phyloP scores from a whole-genome alignment of 2,888 invertebrate species.

The Flexamia atlantica region DNA sequence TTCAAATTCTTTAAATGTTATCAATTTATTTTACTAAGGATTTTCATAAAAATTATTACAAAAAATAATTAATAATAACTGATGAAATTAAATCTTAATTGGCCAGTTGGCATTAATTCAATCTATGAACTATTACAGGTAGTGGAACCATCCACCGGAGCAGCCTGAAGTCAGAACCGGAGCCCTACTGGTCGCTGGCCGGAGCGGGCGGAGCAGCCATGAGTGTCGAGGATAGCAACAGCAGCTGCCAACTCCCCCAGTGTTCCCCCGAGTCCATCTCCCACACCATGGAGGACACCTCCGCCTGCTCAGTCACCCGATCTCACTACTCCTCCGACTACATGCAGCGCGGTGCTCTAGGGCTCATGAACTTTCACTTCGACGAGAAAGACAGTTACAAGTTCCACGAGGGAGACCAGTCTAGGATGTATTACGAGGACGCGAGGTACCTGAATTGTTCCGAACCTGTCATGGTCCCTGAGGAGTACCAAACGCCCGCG shows the following conservation, averaged over 20 bases:
- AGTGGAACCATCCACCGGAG: conserved; percentile 83
- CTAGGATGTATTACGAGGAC: conserved; percentile 58
- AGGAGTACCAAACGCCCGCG: conserved; percentile 11
- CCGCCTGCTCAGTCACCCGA: conserved; percentile 53
- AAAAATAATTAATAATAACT: too few species aligned
- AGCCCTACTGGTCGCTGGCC: conserved; percentile 61
- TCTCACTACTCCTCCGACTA: conserved; percentile 56
- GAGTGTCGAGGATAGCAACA: conserved; percentile 76
- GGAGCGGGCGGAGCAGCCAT: conserved; percentile 51
- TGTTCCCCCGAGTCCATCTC: conserved; percentile 60
- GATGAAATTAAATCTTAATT: too few species aligned
- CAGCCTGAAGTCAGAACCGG: conserved; percentile 76
- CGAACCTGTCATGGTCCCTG: conserved; percentile 6
- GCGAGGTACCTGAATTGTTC: conserved; percentile 53
- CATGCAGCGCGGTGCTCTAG: conserved; percentile 50
- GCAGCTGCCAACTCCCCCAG: conserved; percentile 72
- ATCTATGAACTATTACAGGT: too few species aligned
- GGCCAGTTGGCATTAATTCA: too few species aligned
- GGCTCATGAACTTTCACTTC: conserved; percentile 62
- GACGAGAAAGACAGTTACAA: conserved; percentile 62
- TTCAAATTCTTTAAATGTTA: too few species aligned
- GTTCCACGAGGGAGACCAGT: conserved; percentile 41
- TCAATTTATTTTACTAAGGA: too few species aligned
- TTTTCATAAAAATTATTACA: too few species aligned
- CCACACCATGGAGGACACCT: conserved; percentile 17